Evolutionary conservation across 2,797 vertebrate species (phyloP).

Genomic region (Protosalanx chinensis): DNA sequence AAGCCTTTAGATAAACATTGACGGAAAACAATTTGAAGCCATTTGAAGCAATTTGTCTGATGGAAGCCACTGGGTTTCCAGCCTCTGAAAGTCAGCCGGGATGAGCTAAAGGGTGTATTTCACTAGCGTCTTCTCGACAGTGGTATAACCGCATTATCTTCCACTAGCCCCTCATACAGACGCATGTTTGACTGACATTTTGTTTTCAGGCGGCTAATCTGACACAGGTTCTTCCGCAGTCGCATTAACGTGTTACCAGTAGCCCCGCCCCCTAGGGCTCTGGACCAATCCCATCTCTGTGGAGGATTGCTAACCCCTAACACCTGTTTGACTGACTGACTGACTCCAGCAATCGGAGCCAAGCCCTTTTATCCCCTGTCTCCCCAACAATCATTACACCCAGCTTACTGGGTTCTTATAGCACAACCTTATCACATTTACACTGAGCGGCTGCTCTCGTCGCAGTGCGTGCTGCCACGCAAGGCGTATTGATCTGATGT

Average conservation of each 20-base stretch:
- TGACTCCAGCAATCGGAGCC: slow-evolving; percentile 58
- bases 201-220: slow-evolving; percentile 45
- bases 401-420: slow-evolving; percentile 71
- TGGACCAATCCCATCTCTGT: slow-evolving; percentile 45
- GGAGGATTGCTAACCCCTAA: slow-evolving; percentile 41
- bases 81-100: slow-evolving; percentile 50
- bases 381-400: slow-evolving; percentile 72
- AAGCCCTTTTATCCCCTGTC: slow-evolving; percentile 70
- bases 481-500: neutral
- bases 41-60: slow-evolving; percentile 67
- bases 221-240: slow-evolving; percentile 37
- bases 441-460: slow-evolving; percentile 62
- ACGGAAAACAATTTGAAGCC: slow-evolving; percentile 65
- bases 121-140: slow-evolving; percentile 54
- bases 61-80: slow-evolving; percentile 55
- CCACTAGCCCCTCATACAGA: slow-evolving; percentile 58
- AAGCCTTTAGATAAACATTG: slow-evolving; percentile 75
- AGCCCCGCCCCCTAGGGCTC: slow-evolving; percentile 30
- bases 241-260: slow-evolving; percentile 43
- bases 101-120: slow-evolving; percentile 46
- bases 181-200: slow-evolving; percentile 43
- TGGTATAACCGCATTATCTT: slow-evolving; percentile 59
- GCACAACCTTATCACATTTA: slow-evolving; percentile 68
- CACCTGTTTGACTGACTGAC: slow-evolving; percentile 65
- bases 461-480: slow-evolving; percentile 34